Percentiles rank a stretch among this genome's conserved stretches.
phyloP scores from a whole-genome alignment of 2,888 invertebrate genomes.

The Lissonota sp. region DNA sequence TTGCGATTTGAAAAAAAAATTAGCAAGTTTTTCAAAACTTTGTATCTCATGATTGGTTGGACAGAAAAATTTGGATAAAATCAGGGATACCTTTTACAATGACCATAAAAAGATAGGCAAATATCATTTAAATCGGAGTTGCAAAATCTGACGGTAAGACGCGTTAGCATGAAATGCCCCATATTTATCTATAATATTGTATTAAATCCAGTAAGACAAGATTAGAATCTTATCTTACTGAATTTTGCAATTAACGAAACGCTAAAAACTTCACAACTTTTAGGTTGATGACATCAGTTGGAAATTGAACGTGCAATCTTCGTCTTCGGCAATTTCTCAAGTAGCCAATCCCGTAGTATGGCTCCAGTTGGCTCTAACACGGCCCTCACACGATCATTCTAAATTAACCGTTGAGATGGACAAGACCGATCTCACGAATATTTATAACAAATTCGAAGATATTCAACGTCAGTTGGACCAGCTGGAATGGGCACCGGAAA shows the following conservation, averaged over 20 bases:
- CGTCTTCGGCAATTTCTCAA: slow-evolving; percentile 75
- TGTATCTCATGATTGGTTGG: too few species aligned
- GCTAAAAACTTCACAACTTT: background rate
- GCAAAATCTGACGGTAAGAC: too few species aligned
- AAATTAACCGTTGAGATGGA: slow-evolving; percentile 78
- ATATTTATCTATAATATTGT: background rate
- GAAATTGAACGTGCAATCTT: slow-evolving; percentile 77
- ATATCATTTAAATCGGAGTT: background rate
- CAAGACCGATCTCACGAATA: slow-evolving; percentile 73
- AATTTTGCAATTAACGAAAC: background rate
- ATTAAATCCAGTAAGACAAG: too few species aligned
- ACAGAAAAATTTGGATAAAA: too few species aligned
- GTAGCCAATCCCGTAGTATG: slow-evolving; percentile 75
- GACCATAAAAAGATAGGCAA: background rate
- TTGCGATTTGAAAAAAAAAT: too few species aligned
- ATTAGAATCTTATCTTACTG: too few species aligned
- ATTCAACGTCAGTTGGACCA: slow-evolving; percentile 79
- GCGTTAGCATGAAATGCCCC: too few species aligned
- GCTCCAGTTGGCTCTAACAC: slow-evolving; percentile 76
- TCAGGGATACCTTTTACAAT: too few species aligned
- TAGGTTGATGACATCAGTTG: slow-evolving; percentile 78
- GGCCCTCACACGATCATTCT: slow-evolving; percentile 65
- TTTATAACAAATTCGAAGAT: slow-evolving; percentile 78
- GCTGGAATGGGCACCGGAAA: slow-evolving; percentile 73
- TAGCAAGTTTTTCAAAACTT: too few species aligned